Evolutionary conservation across 1,140 invertebrate genomes (phyloP).

Genomic region (Hydropsyche tenuis): DNA sequence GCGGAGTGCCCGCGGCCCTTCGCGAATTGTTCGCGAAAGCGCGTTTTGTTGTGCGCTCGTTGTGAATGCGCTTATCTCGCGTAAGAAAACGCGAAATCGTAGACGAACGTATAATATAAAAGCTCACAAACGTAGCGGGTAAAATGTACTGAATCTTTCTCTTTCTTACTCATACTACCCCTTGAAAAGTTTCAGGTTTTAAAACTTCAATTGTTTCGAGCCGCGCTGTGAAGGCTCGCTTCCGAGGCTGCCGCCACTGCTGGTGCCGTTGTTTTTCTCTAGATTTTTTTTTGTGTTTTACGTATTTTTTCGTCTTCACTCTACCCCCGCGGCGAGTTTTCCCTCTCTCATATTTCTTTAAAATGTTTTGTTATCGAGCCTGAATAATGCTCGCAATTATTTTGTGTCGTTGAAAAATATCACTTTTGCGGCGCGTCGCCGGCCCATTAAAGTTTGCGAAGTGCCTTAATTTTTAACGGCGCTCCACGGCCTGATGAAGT

Average conservation of each 20-base stretch:
- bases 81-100: slow-evolving; percentile 39
- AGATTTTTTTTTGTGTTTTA: too few species aligned
- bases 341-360: slow-evolving; percentile 36
- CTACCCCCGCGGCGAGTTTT: slow-evolving; percentile 3
- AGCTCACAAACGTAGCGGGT: slow-evolving; percentile 27
- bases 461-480: slow-evolving; percentile 40
- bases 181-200: slow-evolving; percentile 28
- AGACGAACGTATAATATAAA: too few species aligned
- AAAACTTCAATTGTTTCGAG: slow-evolving; percentile 43
- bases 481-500: slow-evolving; percentile 29
- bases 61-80: slow-evolving; percentile 36
- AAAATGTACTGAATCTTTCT: slow-evolving; percentile 36
- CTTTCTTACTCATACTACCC: slow-evolving; percentile 6
- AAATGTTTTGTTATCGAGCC: slow-evolving; percentile 42
- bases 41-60: too few species aligned
- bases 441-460: slow-evolving; percentile 38
- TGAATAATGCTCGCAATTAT: slow-evolving; percentile 40
- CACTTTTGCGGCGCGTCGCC: slow-evolving; percentile 32
- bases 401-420: slow-evolving; percentile 41
- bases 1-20: slow-evolving; percentile 28
- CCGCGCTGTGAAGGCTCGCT: slow-evolving; percentile 6
- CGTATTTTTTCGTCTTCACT: too few species aligned
- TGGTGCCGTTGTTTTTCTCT: not conserved
- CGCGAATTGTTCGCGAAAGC: slow-evolving; percentile 29
- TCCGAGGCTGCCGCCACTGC: not conserved